phyloP scores from a whole-genome alignment of 2,113 vertebrate genomes.

The Eulemur rufifrons region DNA sequence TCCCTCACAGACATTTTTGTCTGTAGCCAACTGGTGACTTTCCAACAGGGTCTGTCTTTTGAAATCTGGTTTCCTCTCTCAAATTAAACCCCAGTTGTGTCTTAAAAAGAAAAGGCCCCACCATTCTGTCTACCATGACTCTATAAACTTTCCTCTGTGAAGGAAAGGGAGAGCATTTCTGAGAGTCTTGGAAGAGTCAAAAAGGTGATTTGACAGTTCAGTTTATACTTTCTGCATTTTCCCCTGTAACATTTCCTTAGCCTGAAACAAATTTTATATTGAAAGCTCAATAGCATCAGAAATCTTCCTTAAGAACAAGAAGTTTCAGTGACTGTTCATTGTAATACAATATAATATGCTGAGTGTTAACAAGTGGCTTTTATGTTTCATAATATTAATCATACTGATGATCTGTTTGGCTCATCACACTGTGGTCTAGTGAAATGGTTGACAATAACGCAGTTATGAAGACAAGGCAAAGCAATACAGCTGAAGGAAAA shows the following conservation, averaged over 20 bases:
- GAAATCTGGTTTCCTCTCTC: slow-evolving; percentile 60
- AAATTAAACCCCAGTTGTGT: slow-evolving; percentile 52
- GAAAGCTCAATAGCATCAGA: not conserved
- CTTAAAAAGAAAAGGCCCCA: not conserved
- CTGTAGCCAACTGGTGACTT: slow-evolving; percentile 77
- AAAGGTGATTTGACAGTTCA: slow-evolving; percentile 1
- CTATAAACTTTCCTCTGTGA: not conserved
- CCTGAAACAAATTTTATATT: slow-evolving; percentile 18
- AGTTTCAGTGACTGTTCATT: not conserved
- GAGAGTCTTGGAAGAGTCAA: not conserved
- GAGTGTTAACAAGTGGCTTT: not conserved
- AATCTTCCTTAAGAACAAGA: slow-evolving; percentile 31
- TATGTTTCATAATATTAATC: not conserved
- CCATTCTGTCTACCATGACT: not conserved
- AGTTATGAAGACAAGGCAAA: not conserved
- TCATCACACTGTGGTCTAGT: not conserved
- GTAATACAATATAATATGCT: not conserved
- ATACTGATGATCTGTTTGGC: not conserved
- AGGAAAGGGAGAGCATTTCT: slow-evolving; percentile 18
- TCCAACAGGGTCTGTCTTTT: slow-evolving; percentile 69
- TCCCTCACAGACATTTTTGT: slow-evolving; percentile 68
- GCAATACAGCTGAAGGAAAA: not conserved
- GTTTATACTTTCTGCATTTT: not conserved
- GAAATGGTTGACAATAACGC: not conserved
- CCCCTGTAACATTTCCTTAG: not conserved